Evolutionary conservation across 1,140 invertebrate species (phyloP).

Genomic region (Drosophila paulistorum): DNA sequence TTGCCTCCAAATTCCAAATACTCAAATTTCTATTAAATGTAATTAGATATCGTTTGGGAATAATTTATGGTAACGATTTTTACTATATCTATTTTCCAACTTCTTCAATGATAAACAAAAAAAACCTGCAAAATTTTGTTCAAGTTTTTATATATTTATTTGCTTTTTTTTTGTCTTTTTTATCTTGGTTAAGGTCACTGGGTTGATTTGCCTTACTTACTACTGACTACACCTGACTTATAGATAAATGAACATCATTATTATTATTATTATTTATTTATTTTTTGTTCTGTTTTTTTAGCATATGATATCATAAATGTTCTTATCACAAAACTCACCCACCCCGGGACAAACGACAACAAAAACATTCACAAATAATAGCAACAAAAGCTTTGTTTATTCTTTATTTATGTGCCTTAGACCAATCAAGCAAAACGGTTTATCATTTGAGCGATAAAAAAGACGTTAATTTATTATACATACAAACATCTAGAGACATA

Average conservation of each 20-base stretch:
- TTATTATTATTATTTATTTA: too few species aligned
- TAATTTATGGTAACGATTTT: background rate
- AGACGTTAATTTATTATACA: conserved; percentile 74
- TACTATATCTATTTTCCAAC: background rate
- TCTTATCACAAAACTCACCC: conserved; percentile 39
- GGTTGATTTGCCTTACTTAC: conserved; percentile 44
- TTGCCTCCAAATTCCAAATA: too few species aligned
- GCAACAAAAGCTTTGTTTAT: conserved; percentile 64
- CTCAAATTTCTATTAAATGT: too few species aligned
- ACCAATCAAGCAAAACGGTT: conserved; percentile 78
- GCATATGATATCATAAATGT: conserved; percentile 60
- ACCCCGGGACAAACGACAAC: conserved; percentile 34
- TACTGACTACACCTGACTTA: conserved; percentile 31
- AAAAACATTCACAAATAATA: conserved; percentile 46
- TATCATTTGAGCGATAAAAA: conserved; percentile 77
- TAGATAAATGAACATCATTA: conserved; percentile 32
- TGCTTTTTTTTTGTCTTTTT: background rate
- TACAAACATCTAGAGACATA: conserved; percentile 34
- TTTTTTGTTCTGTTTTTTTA: conserved; percentile 32
- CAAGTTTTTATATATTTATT: background rate
- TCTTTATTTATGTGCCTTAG: conserved; percentile 75
- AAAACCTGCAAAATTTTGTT: background rate
- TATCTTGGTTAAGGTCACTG: conserved; percentile 26
- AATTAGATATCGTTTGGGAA: background rate
- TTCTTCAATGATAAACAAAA: too few species aligned